Evolutionary conservation across 2,888 invertebrate species (phyloP).

Genomic region (Orthosia incerta): DNA sequence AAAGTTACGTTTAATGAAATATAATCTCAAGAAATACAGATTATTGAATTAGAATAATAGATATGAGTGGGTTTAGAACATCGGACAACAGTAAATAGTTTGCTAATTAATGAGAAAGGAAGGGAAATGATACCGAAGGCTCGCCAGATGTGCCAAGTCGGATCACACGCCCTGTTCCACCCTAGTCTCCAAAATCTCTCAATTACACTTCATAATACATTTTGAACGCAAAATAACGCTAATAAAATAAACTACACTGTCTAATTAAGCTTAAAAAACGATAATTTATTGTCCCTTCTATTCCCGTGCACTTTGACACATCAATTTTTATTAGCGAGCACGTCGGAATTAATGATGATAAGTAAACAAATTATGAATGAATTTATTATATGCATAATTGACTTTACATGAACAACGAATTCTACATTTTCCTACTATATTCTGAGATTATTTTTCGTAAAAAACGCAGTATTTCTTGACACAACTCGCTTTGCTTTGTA

Average conservation of each 20-base stretch:
- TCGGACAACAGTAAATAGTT: conserved; percentile 65
- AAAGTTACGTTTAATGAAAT: conserved; percentile 13
- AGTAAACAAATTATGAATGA: conserved; percentile 31
- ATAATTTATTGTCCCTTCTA: conserved; percentile 82
- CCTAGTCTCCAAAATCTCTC: conserved; percentile 45
- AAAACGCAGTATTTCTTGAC: conserved; percentile 87
- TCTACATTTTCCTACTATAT: conserved; percentile 79
- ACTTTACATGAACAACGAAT: conserved; percentile 65
- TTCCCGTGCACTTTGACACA: conserved; percentile 85
- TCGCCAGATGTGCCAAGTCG: conserved; percentile 82
- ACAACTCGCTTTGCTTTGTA: conserved; percentile 89
- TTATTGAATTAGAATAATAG: conserved; percentile 11
- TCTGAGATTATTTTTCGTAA: conserved; percentile 76
- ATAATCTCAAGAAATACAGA: conserved; percentile 35
- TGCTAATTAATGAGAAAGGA: conserved; percentile 77
- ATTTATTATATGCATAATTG: conserved; percentile 69
- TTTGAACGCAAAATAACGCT: conserved; percentile 63
- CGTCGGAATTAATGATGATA: conserved; percentile 45
- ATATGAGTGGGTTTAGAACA: conserved; percentile 3
- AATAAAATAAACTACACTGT: conserved; percentile 68
- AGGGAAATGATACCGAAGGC: conserved; percentile 70
- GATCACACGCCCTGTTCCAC: conserved; percentile 75
- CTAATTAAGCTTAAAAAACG: conserved; percentile 75
- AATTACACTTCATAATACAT: conserved; percentile 46
- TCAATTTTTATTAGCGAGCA: conserved; percentile 75